Evolutionary conservation across 2,113 vertebrate genomes (phyloP).

Genomic region (Dromiciops gliroides): DNA sequence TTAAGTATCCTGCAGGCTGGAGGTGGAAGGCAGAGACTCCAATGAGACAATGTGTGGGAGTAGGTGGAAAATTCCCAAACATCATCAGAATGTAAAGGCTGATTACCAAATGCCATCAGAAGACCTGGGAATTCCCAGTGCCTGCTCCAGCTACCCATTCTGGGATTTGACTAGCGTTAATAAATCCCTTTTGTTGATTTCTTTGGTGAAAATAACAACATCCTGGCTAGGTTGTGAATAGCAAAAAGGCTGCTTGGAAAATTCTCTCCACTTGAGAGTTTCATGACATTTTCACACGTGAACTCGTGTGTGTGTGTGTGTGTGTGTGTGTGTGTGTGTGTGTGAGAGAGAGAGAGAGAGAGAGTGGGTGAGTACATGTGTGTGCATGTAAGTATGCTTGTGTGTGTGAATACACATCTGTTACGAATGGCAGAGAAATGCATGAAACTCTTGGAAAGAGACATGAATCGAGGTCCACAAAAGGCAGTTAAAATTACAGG

Average conservation of each 20-base stretch:
- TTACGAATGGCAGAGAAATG: neutral
- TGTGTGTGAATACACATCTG: neutral
- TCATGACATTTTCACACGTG: neutral
- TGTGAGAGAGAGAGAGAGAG: too few species aligned
- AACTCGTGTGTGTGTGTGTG: neutral
- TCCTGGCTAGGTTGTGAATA: neutral
- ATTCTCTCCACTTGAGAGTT: neutral
- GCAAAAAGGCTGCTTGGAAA: neutral
- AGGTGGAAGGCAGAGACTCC: neutral
- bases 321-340: too few species aligned
- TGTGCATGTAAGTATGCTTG: too few species aligned
- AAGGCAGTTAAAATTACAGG: neutral
- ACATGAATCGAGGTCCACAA: neutral
- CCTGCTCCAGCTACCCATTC: neutral
- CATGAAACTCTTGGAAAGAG: neutral
- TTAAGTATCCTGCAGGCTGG: neutral
- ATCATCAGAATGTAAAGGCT: neutral
- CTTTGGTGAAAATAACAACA: neutral
- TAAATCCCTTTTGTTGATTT: neutral
- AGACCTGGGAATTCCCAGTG: neutral
- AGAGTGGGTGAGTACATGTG: too few species aligned
- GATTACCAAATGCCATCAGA: neutral
- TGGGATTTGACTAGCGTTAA: neutral
- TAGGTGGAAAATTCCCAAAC: neutral
- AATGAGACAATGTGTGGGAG: neutral